These are phyloP conservation scores for Sebastes diploproa DNA, from an alignment of 2,797 vertebrate species.

Conservation along the genomic window DNA sequence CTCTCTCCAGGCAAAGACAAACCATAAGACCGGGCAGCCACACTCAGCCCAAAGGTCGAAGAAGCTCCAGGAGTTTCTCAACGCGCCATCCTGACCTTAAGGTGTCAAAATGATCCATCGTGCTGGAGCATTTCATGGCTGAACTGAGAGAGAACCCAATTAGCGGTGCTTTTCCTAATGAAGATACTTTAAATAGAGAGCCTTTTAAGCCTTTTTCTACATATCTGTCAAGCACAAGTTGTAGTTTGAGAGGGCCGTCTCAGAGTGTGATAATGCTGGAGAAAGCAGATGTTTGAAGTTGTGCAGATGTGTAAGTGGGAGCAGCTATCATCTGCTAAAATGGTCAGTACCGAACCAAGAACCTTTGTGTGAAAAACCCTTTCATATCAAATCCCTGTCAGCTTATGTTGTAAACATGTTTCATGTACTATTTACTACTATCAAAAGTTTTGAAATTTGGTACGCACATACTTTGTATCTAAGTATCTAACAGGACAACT, in stretches of 20 bases:
- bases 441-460: no score
- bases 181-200: neutral
- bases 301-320: neutral
- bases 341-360: neutral
- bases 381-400: neutral
- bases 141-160: constrained; percentile 43
- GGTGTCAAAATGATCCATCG: constrained; percentile 39
- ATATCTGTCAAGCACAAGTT: neutral
- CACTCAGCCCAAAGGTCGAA: neutral
- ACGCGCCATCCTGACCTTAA: constrained; percentile 42
- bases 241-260: neutral
- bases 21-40: constrained; percentile 3
- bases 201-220: neutral
- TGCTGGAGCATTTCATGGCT: constrained; percentile 34
- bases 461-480: no score
- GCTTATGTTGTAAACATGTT: neutral
- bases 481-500: no score
- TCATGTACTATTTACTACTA: neutral
- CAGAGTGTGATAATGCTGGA: neutral
- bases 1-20: constrained; percentile 14
- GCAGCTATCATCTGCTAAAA: neutral
- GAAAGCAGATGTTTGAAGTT: constrained; percentile 15
- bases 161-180: neutral
- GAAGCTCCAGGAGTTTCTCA: constrained; percentile 1
- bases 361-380: neutral